Conservation (phyloP, 2,888 invertebrate species). For the Timema podura region DNA sequence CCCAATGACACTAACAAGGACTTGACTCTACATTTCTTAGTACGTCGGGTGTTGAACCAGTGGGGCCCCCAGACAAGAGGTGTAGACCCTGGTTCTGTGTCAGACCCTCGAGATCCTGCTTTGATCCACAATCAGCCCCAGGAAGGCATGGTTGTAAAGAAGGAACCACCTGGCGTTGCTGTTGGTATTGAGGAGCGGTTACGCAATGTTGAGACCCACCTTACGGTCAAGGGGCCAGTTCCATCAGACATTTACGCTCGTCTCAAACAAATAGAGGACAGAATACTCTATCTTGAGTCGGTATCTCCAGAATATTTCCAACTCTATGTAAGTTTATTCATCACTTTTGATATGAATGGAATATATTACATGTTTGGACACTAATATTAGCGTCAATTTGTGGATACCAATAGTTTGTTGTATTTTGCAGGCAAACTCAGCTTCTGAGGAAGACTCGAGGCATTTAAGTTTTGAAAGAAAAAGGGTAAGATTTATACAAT, state of each 20-base stretch:
- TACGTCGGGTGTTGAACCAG: constrained; percentile 64
- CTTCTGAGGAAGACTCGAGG: too few relatives aligned
- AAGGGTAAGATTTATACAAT: too few relatives aligned
- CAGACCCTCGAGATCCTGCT: too few relatives aligned
- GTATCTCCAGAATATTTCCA: constrained; percentile 77
- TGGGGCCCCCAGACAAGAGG: constrained; percentile 61
- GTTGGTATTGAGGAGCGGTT: constrained; percentile 66
- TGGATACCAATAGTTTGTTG: too few relatives aligned
- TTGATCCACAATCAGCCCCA: background rate
- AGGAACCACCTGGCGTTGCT: constrained; percentile 27
- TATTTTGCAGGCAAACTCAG: too few relatives aligned
- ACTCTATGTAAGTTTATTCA: constrained; percentile 17
- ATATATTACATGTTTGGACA: too few relatives aligned
- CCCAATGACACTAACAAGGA: too few relatives aligned
- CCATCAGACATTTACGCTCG: constrained; percentile 62
- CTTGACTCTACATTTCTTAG: constrained; percentile 43
- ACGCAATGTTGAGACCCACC: constrained; percentile 58
- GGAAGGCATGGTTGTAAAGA: background rate
- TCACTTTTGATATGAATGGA: too few relatives aligned
- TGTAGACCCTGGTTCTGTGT: background rate
- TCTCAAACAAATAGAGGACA: constrained; percentile 69
- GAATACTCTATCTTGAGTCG: constrained; percentile 66
- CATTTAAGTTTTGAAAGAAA: too few relatives aligned
- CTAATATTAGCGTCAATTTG: too few relatives aligned
- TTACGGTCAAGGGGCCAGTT: constrained; percentile 48